Percentiles rank a stretch among this genome's conserved stretches.
Evolutionary conservation across 2,113 vertebrate genomes (phyloP).

Genomic region (Antennarius striatus): DNA sequence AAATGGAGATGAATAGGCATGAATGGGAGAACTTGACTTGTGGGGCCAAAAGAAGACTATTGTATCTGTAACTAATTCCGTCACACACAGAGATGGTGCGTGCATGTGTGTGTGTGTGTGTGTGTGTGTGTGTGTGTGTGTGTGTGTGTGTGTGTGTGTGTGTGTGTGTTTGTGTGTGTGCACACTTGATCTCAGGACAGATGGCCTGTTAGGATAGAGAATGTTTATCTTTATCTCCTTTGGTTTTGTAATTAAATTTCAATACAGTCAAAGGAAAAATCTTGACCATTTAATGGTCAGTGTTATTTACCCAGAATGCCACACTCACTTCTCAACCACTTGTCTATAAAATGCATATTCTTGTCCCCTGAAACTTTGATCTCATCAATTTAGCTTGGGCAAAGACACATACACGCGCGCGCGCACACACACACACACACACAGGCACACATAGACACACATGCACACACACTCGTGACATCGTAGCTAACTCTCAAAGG

Average conservation of each 20-base stretch:
- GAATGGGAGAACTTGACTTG: conserved; percentile 83
- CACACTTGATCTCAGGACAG: conserved; percentile 39
- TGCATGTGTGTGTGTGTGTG: conserved; percentile 51
- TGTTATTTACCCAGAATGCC: conserved; percentile 57
- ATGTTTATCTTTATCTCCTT: background rate
- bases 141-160: conserved; percentile 36
- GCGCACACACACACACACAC: conserved; percentile 31
- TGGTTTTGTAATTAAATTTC: background rate
- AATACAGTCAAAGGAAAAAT: background rate
- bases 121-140: conserved; percentile 42
- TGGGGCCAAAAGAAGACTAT: conserved; percentile 74
- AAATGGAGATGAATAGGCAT: conserved; percentile 64
- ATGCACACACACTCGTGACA: conserved; percentile 27
- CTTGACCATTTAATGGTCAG: conserved; percentile 9
- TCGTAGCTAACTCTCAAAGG: conserved; percentile 26
- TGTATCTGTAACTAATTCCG: conserved; percentile 70
- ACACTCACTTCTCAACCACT: too few relatives aligned
- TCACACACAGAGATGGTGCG: conserved; percentile 35
- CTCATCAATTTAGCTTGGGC: conserved; percentile 47
- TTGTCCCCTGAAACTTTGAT: conserved; percentile 62
- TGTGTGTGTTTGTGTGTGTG: conserved; percentile 33
- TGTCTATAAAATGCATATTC: too few relatives aligned
- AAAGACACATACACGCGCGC: conserved; percentile 36
- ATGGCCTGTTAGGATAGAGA: conserved; percentile 7
- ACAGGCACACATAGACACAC: conserved; percentile 11